Evolutionary conservation across 2,797 vertebrate species (phyloP), one percentile per base, ranked within the genome.

Genomic region (Peromyscus attwateri): DNA sequence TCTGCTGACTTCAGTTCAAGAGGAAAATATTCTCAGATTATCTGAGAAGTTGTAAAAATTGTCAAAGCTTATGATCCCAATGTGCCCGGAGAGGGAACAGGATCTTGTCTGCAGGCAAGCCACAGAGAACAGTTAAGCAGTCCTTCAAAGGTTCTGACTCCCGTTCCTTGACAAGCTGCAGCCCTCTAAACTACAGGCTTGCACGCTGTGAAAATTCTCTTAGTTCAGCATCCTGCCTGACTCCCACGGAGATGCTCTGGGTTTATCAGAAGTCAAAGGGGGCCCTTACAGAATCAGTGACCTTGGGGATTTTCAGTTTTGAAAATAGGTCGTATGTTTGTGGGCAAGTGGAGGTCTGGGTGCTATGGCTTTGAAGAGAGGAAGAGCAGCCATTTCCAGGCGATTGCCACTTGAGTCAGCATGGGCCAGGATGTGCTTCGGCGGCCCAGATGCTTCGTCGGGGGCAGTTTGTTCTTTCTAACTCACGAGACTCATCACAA

Each of bases 361-460:
- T 10, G 9, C 19, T 0, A 0, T 1, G 17, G 12, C 14, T 83
- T 6, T 37, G 70, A 40, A 27, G 64, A 46, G 6, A 2, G 12
- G 16, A 21, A 29, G 0, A 12, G 3, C 8, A 52, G 4, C n/a
- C 2, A 0, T 0, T 27, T 11, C 2, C 0, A 23, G 73, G 9
- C 16, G 10, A 66, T 4, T n/a, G 68, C 8, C 25, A 1, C n/a
- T 8, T 16, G 1, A 10, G 64, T 46, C 57, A 13, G 25, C 70
- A 19, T 27, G 46, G 75, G 29, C 7, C n/a, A 57, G 17, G 12
- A 3, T n/a, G 34, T 5, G 55, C 75, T 57, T 3, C 3, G 49
- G 68, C 1, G 14, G 40, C 37, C 21, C 4, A 8, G 49, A 43
- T 34, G 21, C 73, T 75, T 62, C 27, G 40, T 49, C 31, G 2